A percentile compares a stretch with the other conserved stretches of the same genome.
phyloP scores from a whole-genome alignment of 2,888 invertebrate genomes.

The Chaitophorus viminalis region DNA sequence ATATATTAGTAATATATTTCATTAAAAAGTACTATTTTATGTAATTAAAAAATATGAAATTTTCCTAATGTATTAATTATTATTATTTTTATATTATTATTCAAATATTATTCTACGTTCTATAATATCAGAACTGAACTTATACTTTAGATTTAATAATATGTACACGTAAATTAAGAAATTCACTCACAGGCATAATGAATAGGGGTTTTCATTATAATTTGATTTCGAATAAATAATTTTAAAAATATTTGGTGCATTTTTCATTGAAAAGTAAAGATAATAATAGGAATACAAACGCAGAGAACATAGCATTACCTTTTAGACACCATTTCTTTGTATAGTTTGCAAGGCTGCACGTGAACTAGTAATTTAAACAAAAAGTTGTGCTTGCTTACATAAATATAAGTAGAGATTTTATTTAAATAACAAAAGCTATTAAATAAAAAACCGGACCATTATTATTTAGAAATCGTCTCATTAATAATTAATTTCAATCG shows the following conservation, averaged over 20 bases:
- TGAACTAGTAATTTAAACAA: slow-evolving; percentile 5
- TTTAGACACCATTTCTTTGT: neutral
- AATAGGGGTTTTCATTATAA: neutral
- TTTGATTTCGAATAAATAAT: neutral
- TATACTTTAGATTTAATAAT: no score
- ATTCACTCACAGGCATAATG: neutral
- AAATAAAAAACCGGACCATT: slow-evolving; percentile 3
- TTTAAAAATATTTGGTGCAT: neutral
- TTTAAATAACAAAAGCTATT: slow-evolving; percentile 38
- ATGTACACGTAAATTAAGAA: no score
- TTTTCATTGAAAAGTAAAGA: neutral
- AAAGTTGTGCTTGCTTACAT: neutral
- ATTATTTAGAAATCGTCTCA: neutral
- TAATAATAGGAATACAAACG: neutral
- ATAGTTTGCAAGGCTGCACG: neutral
- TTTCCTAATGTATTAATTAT: no score
- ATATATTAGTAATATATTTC: no score
- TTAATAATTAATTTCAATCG: slow-evolving; percentile 36
- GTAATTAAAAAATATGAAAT: no score
- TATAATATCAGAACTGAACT: no score
- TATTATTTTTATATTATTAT: no score
- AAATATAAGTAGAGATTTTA: neutral
- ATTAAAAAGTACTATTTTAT: no score
- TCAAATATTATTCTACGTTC: no score
- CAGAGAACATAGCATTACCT: neutral